Evolutionary conservation across 2,797 vertebrate species (phyloP).

Genomic region (Distichodus sexfasciatus): DNA sequence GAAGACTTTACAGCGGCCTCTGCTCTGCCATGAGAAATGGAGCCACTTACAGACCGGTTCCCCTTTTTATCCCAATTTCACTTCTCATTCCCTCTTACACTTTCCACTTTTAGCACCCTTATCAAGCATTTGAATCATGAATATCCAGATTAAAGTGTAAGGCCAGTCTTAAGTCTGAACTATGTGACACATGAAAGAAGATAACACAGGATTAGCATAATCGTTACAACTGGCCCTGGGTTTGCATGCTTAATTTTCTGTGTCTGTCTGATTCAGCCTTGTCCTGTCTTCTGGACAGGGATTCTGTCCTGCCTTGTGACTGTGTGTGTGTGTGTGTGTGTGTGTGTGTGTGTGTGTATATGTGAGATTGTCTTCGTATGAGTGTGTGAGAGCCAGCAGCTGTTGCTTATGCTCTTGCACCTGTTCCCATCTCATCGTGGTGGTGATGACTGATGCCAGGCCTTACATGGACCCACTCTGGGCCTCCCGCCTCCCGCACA

Average conservation of each 20-base stretch:
- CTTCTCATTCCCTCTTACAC: slow-evolving; percentile 29
- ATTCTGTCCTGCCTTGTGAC: slow-evolving; percentile 44
- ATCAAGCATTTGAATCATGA: too few relatives aligned
- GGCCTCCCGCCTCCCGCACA: slow-evolving; percentile 43
- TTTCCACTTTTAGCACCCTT: not conserved
- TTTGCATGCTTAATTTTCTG: slow-evolving; percentile 33
- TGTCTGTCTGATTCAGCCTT: slow-evolving; percentile 24
- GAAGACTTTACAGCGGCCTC: too few relatives aligned
- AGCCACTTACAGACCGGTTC: not conserved
- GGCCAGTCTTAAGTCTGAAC: too few relatives aligned
- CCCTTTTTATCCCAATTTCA: slow-evolving; percentile 19
- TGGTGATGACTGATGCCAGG: slow-evolving; percentile 67
- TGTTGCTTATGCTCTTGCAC: slow-evolving; percentile 67
- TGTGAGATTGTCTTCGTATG: slow-evolving; percentile 39
- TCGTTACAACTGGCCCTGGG: too few relatives aligned
- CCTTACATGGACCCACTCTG: slow-evolving; percentile 70
- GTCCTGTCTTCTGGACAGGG: slow-evolving; percentile 14
- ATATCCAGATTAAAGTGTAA: too few relatives aligned
- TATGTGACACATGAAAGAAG: too few relatives aligned
- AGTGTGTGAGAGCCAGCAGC: slow-evolving; percentile 62
- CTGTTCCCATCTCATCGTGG: slow-evolving; percentile 75
- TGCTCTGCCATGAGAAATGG: too few relatives aligned
- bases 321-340: slow-evolving; percentile 1
- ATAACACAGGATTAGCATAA: too few relatives aligned
- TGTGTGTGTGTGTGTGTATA: slow-evolving; percentile 17